A percentile compares a stretch with the other conserved stretches of the same genome.
Conservation (phyloP, 2,113 vertebrate genomes). For the Trematomus loennbergii region DNA sequence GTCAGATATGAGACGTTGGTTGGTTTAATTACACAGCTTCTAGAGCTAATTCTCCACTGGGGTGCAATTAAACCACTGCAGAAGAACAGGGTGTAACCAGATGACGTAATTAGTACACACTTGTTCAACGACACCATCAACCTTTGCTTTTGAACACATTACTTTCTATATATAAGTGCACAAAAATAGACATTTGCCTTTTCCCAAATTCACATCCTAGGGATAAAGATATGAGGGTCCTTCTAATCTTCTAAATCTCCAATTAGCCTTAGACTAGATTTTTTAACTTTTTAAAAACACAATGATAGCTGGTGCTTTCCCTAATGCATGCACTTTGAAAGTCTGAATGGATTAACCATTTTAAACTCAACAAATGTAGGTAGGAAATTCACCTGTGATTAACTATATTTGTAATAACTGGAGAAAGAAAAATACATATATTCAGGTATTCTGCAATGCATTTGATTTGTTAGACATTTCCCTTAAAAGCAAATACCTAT, state of each 20-base stretch:
- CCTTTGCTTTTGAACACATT: background rate
- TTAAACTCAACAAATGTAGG: no score
- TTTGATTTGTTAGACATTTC: background rate
- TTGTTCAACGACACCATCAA: background rate
- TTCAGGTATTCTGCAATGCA: background rate
- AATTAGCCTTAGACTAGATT: background rate
- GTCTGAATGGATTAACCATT: no score
- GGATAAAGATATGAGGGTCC: background rate
- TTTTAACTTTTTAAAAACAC: background rate
- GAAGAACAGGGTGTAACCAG: background rate
- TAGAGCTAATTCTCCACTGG: background rate
- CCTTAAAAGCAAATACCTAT: constrained; percentile 4
- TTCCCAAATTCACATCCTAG: no score
- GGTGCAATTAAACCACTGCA: background rate
- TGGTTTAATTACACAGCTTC: background rate
- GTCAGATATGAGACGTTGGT: background rate
- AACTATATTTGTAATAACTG: no score
- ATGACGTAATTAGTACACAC: background rate
- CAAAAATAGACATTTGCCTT: background rate
- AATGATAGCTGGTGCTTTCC: background rate
- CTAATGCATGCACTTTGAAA: background rate
- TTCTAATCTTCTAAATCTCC: no score
- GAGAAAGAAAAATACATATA: background rate
- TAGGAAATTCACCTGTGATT: no score
- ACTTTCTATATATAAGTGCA: background rate